Conservation (phyloP, 64 coral and sea anemone species). For the Stichodactyla helianthus region DNA sequence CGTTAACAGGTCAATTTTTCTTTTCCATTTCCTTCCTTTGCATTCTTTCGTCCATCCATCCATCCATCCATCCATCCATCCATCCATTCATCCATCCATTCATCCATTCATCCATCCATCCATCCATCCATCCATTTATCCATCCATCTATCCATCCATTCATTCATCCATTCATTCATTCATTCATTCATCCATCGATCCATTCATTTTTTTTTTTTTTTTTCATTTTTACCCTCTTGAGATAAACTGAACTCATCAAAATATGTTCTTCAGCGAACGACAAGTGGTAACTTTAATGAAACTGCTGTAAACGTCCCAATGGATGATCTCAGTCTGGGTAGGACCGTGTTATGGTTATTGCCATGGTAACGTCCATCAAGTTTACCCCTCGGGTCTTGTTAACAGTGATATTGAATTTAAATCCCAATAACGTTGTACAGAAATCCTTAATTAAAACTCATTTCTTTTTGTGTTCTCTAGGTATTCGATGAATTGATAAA, state of each 20-base stretch:
- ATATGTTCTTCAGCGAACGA: not conserved
- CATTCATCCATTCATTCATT: too few relatives aligned
- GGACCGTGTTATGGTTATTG: not conserved
- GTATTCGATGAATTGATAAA: not conserved
- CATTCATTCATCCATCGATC: too few relatives aligned
- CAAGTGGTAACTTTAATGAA: not conserved
- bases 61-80: too few relatives aligned
- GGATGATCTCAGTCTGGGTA: not conserved
- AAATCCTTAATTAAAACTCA: not conserved
- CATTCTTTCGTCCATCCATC: too few relatives aligned
- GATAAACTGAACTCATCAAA: not conserved
- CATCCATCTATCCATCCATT: too few relatives aligned
- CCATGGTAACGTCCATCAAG: not conserved
- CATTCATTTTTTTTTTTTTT: too few relatives aligned
- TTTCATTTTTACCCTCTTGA: not conserved
- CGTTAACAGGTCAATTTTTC: too few relatives aligned
- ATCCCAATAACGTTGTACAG: not conserved
- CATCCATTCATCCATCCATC: too few relatives aligned
- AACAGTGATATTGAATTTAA: not conserved
- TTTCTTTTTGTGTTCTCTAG: not conserved
- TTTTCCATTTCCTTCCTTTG: too few relatives aligned
- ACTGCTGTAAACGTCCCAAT: not conserved
- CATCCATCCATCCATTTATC: too few relatives aligned
- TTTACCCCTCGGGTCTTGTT: not conserved
- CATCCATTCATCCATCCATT: too few relatives aligned